These are phyloP conservation scores for Shargacucullia verbasci DNA, from an alignment of 2,888 invertebrate species.

Conservation along the genomic window DNA sequence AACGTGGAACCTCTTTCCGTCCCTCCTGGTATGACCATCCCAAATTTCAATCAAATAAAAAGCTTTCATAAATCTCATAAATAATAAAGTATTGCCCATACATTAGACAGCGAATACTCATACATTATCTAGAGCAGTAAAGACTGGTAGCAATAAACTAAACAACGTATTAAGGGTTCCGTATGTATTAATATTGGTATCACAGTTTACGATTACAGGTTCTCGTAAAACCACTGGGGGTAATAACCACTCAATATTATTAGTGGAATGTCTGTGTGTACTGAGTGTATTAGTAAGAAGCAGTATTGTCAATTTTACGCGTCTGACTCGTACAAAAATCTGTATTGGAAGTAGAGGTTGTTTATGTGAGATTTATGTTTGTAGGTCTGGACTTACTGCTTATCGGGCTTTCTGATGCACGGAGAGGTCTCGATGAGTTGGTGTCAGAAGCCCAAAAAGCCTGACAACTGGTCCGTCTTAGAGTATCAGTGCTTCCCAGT, in stretches of 20 bases:
- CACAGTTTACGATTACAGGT: slow-evolving; percentile 60
- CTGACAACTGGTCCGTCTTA: no score
- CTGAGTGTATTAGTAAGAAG: no score
- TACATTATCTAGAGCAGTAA: slow-evolving; percentile 42
- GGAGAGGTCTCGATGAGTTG: no score
- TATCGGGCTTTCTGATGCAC: no score
- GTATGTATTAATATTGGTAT: slow-evolving; percentile 60
- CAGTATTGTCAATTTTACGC: no score
- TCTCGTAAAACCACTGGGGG: slow-evolving; percentile 56
- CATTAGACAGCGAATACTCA: slow-evolving; percentile 31
- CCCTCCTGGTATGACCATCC: slow-evolving; percentile 1
- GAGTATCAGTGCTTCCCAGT: no score
- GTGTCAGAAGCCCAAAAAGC: no score
- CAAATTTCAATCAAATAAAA: slow-evolving; percentile 46
- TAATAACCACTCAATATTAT: slow-evolving; percentile 63
- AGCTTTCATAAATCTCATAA: slow-evolving; percentile 36
- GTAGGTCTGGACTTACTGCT: no score
- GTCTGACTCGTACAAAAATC: no score
- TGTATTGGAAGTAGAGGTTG: no score
- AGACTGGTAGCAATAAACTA: slow-evolving; percentile 34
- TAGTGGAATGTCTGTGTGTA: slow-evolving; percentile 34
- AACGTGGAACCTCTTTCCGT: no score
- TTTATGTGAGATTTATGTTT: no score
- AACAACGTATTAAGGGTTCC: slow-evolving; percentile 33
- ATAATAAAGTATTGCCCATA: slow-evolving; percentile 34